These are phyloP conservation scores for Echinarachnius parma DNA, from an alignment of 53 echinoderm and acorn worm genomes.

Conservation along the genomic window DNA sequence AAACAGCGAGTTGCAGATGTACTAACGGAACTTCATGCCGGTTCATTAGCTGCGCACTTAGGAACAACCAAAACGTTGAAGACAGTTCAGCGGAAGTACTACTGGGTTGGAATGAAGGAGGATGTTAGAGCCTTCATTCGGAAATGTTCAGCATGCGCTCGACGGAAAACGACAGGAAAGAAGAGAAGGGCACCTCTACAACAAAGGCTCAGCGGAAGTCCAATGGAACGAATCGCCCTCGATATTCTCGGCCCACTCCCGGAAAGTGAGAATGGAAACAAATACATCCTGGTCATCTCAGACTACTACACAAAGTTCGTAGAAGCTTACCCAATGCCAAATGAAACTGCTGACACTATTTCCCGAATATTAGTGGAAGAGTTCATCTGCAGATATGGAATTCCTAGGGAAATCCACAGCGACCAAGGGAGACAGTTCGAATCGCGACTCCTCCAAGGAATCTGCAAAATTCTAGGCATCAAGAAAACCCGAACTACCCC, in stretches of 20 bases:
- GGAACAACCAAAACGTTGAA: conserved; percentile 53
- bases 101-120: conserved; percentile 51
- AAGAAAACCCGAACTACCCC: conserved; percentile 29
- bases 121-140: conserved; percentile 40
- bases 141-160: conserved; percentile 40
- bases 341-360: conserved; percentile 30
- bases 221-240: conserved; percentile 26
- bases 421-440: conserved; percentile 45
- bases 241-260: conserved; percentile 28
- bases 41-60: conserved; percentile 52
- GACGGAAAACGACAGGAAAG: conserved; percentile 39
- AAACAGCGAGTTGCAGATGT: neutral
- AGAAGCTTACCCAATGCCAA: conserved; percentile 23
- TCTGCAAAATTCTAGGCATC: conserved; percentile 22
- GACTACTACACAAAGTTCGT: conserved; percentile 26
- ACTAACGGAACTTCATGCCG: conserved; percentile 47
- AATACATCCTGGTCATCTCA: conserved; percentile 42
- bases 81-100: conserved; percentile 29
- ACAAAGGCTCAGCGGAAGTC: neutral
- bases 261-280: conserved; percentile 5
- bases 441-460: conserved; percentile 12
- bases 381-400: too few relatives aligned
- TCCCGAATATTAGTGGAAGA: conserved; percentile 12
- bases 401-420: too few relatives aligned
- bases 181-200: conserved; percentile 32